Evolutionary conservation across 2,888 invertebrate genomes (phyloP), one percentile per base, ranked within the genome.

Genomic region (Dryobotodes eremita): DNA sequence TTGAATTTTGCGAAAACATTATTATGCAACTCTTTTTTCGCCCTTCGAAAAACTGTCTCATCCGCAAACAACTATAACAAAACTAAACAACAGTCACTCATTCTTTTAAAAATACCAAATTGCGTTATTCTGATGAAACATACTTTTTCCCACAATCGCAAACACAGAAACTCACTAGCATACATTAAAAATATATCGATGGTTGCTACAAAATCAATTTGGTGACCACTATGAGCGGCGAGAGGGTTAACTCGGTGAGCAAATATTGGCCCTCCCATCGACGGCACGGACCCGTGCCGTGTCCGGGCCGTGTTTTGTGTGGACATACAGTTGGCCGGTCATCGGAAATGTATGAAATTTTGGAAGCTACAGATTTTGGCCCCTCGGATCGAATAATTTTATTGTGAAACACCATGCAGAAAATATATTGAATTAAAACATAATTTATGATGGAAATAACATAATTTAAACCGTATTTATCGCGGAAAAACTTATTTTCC

Each of bases 261-360:
- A 89, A 89, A 89, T 86, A 86, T 89, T 89, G 81, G 75, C 70
- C 26, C 57, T 61, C n/a, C 86, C 88, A 83, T 89, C 79, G 79
- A 84, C 68, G 62, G 71, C 66, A 55, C 77, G 62, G 64, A 53
- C 50, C 61, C 68, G 79, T 23, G 50, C 36, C 75, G 82, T 69
- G 71, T 71, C 13, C 61, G n/a, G 15, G 48, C 53, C 46, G 42
- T 76, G 76, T 66, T 72, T 59, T 65, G 42, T 66, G 50, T 66
- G 42, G 15, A 70, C 71, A 59, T 70, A 26, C 61, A 64, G 65
- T 77, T 82, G 66, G 26, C 57, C 62, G 61, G 65, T 55, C 65
- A 73, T 70, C 48, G 15, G 53, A 55, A 57, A 75, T 68, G 46
- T 61, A 74, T 71, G 70, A 36, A 13, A 59, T 53, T 79, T 71